These are phyloP conservation scores for Sebastolobus alascanus DNA, from an alignment of 2,797 vertebrate species.

Conservation along the genomic window DNA sequence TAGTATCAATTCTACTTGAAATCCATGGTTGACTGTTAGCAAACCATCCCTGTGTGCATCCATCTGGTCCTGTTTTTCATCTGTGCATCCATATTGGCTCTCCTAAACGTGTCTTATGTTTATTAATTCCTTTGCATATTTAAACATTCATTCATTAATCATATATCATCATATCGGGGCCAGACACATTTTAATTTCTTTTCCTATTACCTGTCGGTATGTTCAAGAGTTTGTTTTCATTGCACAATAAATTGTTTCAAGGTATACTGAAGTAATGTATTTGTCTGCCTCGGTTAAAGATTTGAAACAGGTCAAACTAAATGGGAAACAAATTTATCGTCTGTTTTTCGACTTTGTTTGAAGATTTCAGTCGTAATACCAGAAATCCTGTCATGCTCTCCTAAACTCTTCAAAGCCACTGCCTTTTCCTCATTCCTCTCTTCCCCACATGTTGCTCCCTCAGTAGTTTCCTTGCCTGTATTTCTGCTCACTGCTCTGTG, in stretches of 20 bases:
- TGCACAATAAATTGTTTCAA: background rate
- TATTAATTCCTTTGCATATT: background rate
- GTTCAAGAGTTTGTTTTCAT: background rate
- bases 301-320: background rate
- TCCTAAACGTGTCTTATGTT: background rate
- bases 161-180: background rate
- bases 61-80: background rate
- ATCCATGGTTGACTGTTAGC: background rate
- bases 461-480: background rate
- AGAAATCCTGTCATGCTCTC: background rate
- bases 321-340: background rate
- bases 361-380: background rate
- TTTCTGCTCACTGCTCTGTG: background rate
- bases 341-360: background rate
- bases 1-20: background rate
- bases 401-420: constrained; percentile 1
- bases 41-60: background rate
- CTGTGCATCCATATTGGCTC: background rate
- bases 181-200: background rate
- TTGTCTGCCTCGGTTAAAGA: background rate
- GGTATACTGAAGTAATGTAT: background rate
- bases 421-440: background rate
- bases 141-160: background rate
- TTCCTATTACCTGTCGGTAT: background rate
- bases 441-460: background rate